Base-by-base conservation (phyloP, 2,797 vertebrate genomes). In the Pogonophryne albipinna region DNA sequence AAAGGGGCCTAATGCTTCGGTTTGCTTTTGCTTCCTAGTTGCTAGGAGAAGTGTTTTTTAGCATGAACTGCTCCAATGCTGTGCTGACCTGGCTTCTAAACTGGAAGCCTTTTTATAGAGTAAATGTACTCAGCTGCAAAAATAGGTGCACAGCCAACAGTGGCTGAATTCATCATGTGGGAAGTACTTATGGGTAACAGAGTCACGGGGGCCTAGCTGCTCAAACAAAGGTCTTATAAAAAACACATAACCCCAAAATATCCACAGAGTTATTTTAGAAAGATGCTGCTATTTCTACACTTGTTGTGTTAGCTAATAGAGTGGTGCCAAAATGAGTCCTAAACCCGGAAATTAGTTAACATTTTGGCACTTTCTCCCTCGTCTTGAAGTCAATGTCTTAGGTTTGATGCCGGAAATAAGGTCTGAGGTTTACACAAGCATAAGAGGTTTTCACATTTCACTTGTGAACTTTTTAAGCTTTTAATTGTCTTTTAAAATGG, bases 181-280 rank as follows among this genome's bases (percentile, higher is more conserved):
- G 76, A 71, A 70, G 82, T 44, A 34, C 76, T 88, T 52, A 64
- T 73, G 72, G 74, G 81, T 66, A 85, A 81, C 83, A 61, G 67
- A 53, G 70, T 76, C 63, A 83, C 8, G 42, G 74, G 85, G 79
- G 79, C 72, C 79, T 55, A 57, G 51, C 78, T 81, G 56, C 50
- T 55, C 82, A 86, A 85, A 85, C 74, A 79, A 45, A 89, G 83
- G 68, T 82, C 84, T 69, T 53, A 65, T 55, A 50, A 55, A 51
- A 83, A 81, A 27, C 66, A n/a, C 63, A 19, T 38, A 59, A 68
- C 34, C 46, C 76, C 58, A 45, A 52, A 83, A 82, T 82, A 85
- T 63, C 71, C 62, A 56, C 9, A 0, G 41, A 76, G 64, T 74
- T 66, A 80, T 76, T 85, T 80, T 71, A 49, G 77, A 72, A 85